phyloP scores from a whole-genome alignment of 2,888 invertebrate species.

The Tridacna crocea region DNA sequence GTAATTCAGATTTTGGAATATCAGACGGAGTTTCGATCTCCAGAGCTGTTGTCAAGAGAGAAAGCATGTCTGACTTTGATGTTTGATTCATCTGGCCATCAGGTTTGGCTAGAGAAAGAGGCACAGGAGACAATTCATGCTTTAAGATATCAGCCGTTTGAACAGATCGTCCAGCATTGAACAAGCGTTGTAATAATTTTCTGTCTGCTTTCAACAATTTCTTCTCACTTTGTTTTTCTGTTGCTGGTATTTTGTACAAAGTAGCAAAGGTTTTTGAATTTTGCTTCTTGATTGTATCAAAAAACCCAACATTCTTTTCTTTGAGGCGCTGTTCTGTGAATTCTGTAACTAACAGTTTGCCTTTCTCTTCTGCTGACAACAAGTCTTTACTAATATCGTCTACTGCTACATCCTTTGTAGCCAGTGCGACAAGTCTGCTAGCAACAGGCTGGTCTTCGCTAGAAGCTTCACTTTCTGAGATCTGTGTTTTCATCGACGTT shows the following conservation, averaged over 20 bases:
- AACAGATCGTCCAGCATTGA: too few relatives aligned
- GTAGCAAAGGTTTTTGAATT: slow-evolving; percentile 10
- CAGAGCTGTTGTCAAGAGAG: too few relatives aligned
- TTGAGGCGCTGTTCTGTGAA: not conserved
- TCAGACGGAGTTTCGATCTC: not conserved
- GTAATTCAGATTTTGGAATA: too few relatives aligned
- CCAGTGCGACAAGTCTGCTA: slow-evolving; percentile 10
- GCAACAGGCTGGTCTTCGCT: slow-evolving; percentile 1
- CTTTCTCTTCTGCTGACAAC: not conserved
- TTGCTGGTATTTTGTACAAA: slow-evolving; percentile 2
- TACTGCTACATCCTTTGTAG: slow-evolving; percentile 11
- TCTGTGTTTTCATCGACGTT: slow-evolving; percentile 12
- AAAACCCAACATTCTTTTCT: slow-evolving; percentile 13
- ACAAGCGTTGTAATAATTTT: too few relatives aligned
- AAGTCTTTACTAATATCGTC: slow-evolving; percentile 5
- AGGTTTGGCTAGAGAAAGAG: too few relatives aligned
- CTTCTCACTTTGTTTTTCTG: not conserved
- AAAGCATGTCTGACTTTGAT: too few relatives aligned
- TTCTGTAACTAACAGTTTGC: not conserved
- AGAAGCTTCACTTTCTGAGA: slow-evolving; percentile 3
- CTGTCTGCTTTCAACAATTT: slow-evolving; percentile 7
- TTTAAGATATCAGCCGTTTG: too few relatives aligned
- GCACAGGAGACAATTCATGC: too few relatives aligned
- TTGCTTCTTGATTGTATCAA: slow-evolving; percentile 17
- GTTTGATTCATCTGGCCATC: too few relatives aligned